Base-by-base conservation (phyloP, 2,888 invertebrate species). In the Acanthosoma haemorrhoidale region DNA sequence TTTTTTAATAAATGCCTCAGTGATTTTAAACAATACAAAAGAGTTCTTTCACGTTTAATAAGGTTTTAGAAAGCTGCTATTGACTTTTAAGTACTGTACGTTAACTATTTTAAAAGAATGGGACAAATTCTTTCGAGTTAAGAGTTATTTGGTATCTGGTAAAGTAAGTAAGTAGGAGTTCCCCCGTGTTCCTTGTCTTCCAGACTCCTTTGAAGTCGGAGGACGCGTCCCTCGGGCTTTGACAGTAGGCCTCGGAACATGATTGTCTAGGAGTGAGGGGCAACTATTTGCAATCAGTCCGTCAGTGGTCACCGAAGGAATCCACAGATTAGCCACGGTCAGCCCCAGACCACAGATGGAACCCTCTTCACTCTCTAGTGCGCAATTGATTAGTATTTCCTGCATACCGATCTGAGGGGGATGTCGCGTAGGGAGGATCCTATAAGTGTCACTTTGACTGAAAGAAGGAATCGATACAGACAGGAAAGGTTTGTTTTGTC, bases 241-340 rank as follows among this genome's bases (percentile, higher is more conserved):
- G 51, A 51, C 51, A 51, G 51, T n/a, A n/a, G n/a, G n/a, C 25
- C 13, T 8, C 51, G 2, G 51, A 51, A 51, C 51, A 51, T 25
- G 21, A 51, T 21, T 25, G 13, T 4, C 51, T 51, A 51, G 51
- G 51, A 51, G 51, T 51, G 51, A 25, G 25, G 5, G 29, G 2
- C 51, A 51, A 51, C 51, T 51, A 51, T 51, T 51, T 25, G 51
- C 51, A 51, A 51, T 51, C 51, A 51, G 51, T 21, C 51, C n/a
- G n/a, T n/a, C n/a, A 25, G 51, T 25, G 29, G 25, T 25, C 51
- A 2, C 1, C 51, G 0, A 25, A 51, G 51, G 51, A 51, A 51
- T 51, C 51, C 51, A n/a, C 21, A 51, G 29, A 51, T 51, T 51
- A 51, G 51, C 51, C 29, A 25, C 13, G 51, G 51, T 51, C 51